Conservation (phyloP, 2,113 vertebrate species). For the Micromys minutus region DNA sequence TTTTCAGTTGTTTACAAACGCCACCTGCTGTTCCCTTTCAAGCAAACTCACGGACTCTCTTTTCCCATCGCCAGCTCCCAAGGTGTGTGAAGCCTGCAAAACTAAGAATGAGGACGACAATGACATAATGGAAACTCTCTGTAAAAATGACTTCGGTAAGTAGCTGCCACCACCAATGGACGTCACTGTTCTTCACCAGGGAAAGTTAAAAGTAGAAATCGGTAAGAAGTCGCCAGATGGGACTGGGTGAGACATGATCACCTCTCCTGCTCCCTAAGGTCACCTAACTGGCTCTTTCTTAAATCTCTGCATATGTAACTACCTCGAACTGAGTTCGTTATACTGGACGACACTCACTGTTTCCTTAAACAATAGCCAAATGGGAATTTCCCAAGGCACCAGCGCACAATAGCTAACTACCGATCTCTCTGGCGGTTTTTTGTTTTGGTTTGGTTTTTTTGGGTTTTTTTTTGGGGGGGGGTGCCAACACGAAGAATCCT, state of each 20-base stretch:
- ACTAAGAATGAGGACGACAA: slow-evolving; percentile 96
- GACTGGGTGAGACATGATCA: not conserved
- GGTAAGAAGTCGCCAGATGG: not conserved
- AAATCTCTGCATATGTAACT: not conserved
- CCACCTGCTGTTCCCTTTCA: slow-evolving; percentile 82
- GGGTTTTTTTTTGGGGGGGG: too few relatives aligned
- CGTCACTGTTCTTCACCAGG: not conserved
- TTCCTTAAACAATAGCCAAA: slow-evolving; percentile 4
- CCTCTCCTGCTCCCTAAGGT: not conserved
- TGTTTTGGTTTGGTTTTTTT: too few relatives aligned
- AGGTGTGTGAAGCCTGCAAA: slow-evolving; percentile 97
- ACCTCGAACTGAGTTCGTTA: not conserved
- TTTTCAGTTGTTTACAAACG: slow-evolving; percentile 68
- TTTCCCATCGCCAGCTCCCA: slow-evolving; percentile 89
- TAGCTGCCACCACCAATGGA: slow-evolving; percentile 63
- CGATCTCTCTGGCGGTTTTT: not conserved
- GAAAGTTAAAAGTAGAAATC: not conserved
- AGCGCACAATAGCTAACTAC: not conserved
- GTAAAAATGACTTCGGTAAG: slow-evolving; percentile 99
- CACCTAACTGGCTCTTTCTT: not conserved
- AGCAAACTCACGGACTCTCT: slow-evolving; percentile 66
- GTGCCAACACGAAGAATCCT: not conserved
- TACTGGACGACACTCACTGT: not conserved
- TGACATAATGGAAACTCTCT: slow-evolving; percentile 97
- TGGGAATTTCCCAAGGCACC: not conserved